phyloP scores from a whole-genome alignment of 2,888 invertebrate species.

The Himalopsyche japonica region DNA sequence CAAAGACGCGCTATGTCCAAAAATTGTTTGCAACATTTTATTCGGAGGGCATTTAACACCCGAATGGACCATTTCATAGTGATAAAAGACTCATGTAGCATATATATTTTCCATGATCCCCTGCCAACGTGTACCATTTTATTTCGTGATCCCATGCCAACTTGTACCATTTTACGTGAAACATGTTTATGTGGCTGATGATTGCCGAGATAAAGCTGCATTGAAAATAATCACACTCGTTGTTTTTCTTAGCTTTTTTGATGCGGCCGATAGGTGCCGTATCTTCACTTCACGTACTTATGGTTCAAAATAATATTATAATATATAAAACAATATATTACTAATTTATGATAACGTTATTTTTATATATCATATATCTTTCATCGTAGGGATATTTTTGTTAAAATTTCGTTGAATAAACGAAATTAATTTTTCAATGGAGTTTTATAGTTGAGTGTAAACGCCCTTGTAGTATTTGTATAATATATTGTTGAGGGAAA shows the following conservation, averaged over 20 bases:
- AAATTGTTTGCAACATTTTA: not conserved
- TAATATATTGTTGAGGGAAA: no score
- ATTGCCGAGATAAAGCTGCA: conserved; percentile 7
- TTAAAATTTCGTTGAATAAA: no score
- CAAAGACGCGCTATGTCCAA: not conserved
- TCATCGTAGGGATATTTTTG: no score
- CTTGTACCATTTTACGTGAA: conserved; percentile 15
- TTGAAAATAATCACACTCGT: conserved; percentile 17
- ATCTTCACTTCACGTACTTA: no score
- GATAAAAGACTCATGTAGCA: not conserved
- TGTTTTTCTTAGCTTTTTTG: conserved; percentile 1
- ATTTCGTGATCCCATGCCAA: not conserved
- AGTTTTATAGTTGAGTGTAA: no score
- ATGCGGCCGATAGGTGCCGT: not conserved
- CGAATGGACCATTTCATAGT: not conserved
- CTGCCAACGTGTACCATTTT: not conserved
- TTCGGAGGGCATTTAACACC: not conserved
- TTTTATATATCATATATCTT: no score
- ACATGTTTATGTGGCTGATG: conserved; percentile 21
- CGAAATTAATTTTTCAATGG: no score
- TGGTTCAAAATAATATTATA: not conserved
- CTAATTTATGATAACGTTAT: no score
- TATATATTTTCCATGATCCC: not conserved
- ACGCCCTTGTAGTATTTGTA: no score
- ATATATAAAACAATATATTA: not conserved